Base-by-base conservation (phyloP, 2,797 vertebrate species). In the Channa striata region DNA sequence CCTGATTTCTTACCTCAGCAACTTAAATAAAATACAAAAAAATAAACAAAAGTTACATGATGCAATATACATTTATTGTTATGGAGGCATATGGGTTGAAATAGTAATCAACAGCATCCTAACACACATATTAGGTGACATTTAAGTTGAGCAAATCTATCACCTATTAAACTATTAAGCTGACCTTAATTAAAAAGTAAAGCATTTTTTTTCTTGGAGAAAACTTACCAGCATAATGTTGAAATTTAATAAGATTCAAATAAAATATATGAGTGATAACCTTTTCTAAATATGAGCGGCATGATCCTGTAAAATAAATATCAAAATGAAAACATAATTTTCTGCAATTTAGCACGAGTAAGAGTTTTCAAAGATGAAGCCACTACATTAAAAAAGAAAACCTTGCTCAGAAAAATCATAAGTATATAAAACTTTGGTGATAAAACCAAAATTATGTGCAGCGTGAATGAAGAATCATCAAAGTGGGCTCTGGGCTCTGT, bases 401-500 rank as follows among this genome's bases (percentile, higher is more conserved):
- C 1, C 6, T 9, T 36, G 8, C 2, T 23, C 0, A 20, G 8
- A 25, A 17, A 53, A 21, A 37, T 4, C 1, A 23, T 2, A 58
- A 11, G n/a, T 30, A 53, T 16, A 21, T 30, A 48, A 37, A 62
- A 23, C 10, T 3, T 39, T 8, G 1, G 8, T 46, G 2, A 50
- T 43, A 40, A 71, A 58, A 50, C 20, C 34, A 36, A 36, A 36
- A 36, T 36, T 9, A 36, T 36, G 40, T 40, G 13, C 57, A 23
- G 16, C 59, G 37, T 39, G 11, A 47, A 50, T 0, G 19, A 21
- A 30, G 2, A 33, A 51, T 12, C 2, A 66, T 75, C 49, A 36
- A 17, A 50, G 61, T 57, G 62, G 36, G 59, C 25, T 52, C 46
- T 48, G 39, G 16, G 11, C 54, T 49, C 16, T 2, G 4, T 59